A percentile compares a stretch with the other conserved stretches of the same genome.
Conservation (phyloP, 1,140 invertebrate species). For the Zaprionus gabonicus region DNA sequence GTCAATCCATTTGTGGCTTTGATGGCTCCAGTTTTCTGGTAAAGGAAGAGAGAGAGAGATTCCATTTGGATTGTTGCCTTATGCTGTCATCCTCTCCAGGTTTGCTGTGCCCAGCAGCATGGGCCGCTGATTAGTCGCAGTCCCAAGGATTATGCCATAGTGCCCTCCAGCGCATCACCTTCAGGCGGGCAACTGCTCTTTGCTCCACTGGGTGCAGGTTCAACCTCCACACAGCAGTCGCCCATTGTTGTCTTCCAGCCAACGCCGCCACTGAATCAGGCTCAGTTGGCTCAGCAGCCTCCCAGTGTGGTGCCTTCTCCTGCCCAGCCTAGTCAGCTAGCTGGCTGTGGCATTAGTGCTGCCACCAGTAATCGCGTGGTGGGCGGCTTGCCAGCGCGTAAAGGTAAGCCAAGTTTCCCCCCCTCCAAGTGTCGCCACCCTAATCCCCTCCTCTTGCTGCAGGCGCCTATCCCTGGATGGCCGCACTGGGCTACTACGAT, state of each 20-base stretch:
- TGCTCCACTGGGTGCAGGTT: conserved; percentile 35
- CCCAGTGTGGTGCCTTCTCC: neutral
- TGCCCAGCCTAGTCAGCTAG: neutral
- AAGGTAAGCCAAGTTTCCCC: conserved; percentile 37
- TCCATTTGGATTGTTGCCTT: too few relatives aligned
- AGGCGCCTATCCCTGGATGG: conserved; percentile 90
- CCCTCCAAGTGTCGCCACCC: neutral
- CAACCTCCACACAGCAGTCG: conserved; percentile 22
- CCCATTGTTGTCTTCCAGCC: conserved; percentile 54
- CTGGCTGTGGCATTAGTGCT: conserved; percentile 72
- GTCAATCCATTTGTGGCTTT: conserved; percentile 86
- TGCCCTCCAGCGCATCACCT: conserved; percentile 21
- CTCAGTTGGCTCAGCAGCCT: conserved; percentile 15
- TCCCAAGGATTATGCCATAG: conserved; percentile 51
- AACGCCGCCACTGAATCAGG: conserved; percentile 56
- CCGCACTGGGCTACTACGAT: conserved; percentile 87
- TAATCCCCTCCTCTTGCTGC: conserved; percentile 69
- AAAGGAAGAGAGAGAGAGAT: neutral
- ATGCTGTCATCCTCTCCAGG: conserved; percentile 16
- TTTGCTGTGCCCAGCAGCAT: conserved; percentile 53
- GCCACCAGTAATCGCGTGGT: conserved; percentile 82
- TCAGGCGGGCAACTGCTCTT: conserved; percentile 45
- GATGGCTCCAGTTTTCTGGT: conserved; percentile 85
- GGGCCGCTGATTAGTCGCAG: conserved; percentile 35
- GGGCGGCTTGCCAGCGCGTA: conserved; percentile 79